phyloP scores from a whole-genome alignment of 1,140 invertebrate genomes.

The Bombus superbus region DNA sequence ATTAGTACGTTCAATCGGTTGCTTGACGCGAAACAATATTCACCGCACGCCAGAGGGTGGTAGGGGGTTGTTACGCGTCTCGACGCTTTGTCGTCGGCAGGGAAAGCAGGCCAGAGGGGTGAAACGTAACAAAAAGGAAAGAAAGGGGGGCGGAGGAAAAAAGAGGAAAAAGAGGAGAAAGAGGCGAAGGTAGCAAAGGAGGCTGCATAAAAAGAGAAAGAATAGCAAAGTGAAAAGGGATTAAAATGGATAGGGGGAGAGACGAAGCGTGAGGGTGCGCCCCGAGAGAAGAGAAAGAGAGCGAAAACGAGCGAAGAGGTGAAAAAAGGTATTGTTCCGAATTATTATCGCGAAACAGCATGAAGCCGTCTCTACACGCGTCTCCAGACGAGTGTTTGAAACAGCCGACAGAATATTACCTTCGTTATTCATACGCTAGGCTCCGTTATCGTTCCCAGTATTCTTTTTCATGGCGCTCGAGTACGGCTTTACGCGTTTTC shows the following conservation, averaged over 20 bases:
- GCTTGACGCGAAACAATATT: constrained; percentile 52
- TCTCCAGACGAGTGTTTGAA: constrained; percentile 16
- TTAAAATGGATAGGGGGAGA: constrained; percentile 6
- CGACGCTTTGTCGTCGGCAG: constrained; percentile 38
- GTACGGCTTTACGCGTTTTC: neutral
- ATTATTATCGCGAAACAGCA: constrained; percentile 42
- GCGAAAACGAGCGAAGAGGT: neutral
- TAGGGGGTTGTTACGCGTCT: constrained; percentile 36
- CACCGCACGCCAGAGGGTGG: neutral
- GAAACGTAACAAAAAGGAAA: neutral
- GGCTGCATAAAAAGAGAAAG: constrained; percentile 20
- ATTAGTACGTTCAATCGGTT: constrained; percentile 45
- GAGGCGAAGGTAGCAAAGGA: too few relatives aligned
- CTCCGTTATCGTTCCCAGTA: constrained; percentile 4
- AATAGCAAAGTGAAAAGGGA: constrained; percentile 17
- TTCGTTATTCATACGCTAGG: constrained; percentile 35
- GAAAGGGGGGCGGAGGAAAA: neutral
- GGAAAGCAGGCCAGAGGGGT: constrained; percentile 23
- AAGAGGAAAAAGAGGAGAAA: neutral
- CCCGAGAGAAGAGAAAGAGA: neutral
- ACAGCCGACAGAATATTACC: constrained; percentile 33
- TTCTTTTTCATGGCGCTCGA: constrained; percentile 22
- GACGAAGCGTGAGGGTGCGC: neutral
- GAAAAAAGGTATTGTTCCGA: constrained; percentile 52
- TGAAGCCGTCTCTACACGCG: constrained; percentile 24